These are phyloP conservation scores for Xestobium rufovillosum DNA, from an alignment of 2,888 invertebrate species.

Conservation along the genomic window DNA sequence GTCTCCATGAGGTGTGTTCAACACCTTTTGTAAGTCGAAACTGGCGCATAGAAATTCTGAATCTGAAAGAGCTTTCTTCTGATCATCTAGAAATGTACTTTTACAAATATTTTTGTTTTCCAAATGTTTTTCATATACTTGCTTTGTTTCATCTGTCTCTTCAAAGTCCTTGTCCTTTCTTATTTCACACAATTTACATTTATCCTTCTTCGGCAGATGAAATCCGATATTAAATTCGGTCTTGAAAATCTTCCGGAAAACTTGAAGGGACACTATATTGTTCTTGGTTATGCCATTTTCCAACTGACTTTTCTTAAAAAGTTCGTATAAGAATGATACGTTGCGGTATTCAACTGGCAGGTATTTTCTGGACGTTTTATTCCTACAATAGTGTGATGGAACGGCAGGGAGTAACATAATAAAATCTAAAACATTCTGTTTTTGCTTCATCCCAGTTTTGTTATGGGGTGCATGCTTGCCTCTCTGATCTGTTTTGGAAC, in stretches of 20 bases:
- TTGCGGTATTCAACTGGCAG: slow-evolving; percentile 9
- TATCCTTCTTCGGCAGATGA: slow-evolving; percentile 22
- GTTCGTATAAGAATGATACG: slow-evolving; percentile 12
- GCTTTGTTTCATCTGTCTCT: no score
- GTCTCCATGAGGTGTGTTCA: slow-evolving; percentile 27
- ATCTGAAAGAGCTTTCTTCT: slow-evolving; percentile 4
- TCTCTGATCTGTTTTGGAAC: slow-evolving; percentile 12
- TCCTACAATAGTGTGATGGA: slow-evolving; percentile 14
- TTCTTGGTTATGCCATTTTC: no score
- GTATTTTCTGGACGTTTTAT: slow-evolving; percentile 8
- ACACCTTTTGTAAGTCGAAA: slow-evolving; percentile 18
- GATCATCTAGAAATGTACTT: slow-evolving; percentile 9
- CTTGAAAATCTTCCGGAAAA: slow-evolving; percentile 16
- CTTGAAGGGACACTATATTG: slow-evolving; percentile 5
- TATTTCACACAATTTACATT: slow-evolving; percentile 19
- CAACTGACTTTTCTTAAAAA: slow-evolving; percentile 9
- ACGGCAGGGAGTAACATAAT: slow-evolving; percentile 13
- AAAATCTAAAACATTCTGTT: slow-evolving; percentile 9
- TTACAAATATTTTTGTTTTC: slow-evolving; percentile 11
- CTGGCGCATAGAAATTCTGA: slow-evolving; percentile 6
- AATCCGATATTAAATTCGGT: slow-evolving; percentile 20
- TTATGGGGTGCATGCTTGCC: slow-evolving; percentile 8
- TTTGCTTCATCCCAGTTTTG: slow-evolving; percentile 7
- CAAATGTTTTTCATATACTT: slow-evolving; percentile 7
- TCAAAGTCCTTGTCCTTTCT: no score